A percentile compares a stretch with the other conserved stretches of the same genome.
These are phyloP conservation scores for Gobio gobio DNA, from an alignment of 2,113 vertebrate genomes.

Conservation along the genomic window DNA sequence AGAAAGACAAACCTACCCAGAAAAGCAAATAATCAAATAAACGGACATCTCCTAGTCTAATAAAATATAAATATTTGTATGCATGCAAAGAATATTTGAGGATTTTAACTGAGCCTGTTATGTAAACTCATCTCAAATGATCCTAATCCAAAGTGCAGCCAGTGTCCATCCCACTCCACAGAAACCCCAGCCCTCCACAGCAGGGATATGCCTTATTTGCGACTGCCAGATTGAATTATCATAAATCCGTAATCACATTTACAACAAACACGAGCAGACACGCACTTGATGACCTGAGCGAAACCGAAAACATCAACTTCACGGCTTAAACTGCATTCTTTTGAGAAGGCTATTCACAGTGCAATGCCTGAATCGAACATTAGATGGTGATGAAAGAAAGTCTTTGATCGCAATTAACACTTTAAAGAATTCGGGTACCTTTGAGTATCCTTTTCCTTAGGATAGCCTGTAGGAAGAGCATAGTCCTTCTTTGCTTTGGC, in stretches of 20 bases:
- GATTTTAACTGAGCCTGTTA: not conserved
- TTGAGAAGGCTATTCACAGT: not conserved
- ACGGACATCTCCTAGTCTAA: not conserved
- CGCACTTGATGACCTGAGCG: constrained; percentile 2
- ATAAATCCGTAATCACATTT: constrained; percentile 27
- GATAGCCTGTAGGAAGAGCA: constrained; percentile 81
- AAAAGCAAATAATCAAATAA: not conserved
- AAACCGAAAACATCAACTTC: not conserved
- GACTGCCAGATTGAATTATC: constrained; percentile 2
- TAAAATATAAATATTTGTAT: too few relatives aligned
- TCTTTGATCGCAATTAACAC: constrained; percentile 13
- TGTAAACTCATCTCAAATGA: not conserved
- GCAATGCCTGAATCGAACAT: constrained; percentile 31
- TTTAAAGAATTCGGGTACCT: constrained; percentile 65
- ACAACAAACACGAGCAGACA: not conserved
- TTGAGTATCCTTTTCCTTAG: constrained; percentile 75
- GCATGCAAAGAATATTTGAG: not conserved
- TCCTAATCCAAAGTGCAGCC: not conserved
- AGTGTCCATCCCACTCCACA: not conserved
- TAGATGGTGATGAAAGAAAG: constrained; percentile 43
- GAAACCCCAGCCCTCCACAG: not conserved
- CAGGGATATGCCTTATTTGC: not conserved
- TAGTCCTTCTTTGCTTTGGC: constrained; percentile 61
- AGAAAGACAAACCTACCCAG: not conserved
- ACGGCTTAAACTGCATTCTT: not conserved